Base-by-base conservation (phyloP, 2,797 vertebrate species). In the Sebastes jordani region DNA sequence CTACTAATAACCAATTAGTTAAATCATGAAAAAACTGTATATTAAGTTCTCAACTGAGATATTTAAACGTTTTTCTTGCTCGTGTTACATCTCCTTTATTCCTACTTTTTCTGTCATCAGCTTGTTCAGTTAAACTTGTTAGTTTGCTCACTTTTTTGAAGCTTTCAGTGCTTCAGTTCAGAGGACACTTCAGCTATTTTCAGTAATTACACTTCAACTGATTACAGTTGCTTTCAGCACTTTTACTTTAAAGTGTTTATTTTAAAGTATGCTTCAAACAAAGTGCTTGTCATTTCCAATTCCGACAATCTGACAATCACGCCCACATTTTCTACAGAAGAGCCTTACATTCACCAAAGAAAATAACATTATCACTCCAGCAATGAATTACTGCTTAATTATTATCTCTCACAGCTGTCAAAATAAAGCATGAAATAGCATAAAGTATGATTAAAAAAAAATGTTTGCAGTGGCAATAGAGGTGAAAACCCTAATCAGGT, bases 1-100 rank as follows among this genome's bases (percentile, higher is more conserved):
- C 22, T 2, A 11, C 8, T 8, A 10, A 1, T 22, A 18, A 11
- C 7, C 23, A 60, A 23, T 58, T 30, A 0, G 0, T 46, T 46
- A 49, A 30, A 6, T 60, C 4, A 2, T 29, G 6, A 49, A 27
- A 58, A 56, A 38, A 27, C 2, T 18, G 23, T 9, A 63, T 11
- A 27, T 46, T 27, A 27, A 1, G 14, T 46, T 42, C 38, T 65
- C 3, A 52, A 9, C 1, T 22, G 46, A 30, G 49, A 9, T 22
- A 7, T 22, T 55, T 55, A 16, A 8, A 7, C 1, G 23, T 55
- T 42, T 42, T 2, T 42, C 1, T 42, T 42, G 38, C 2, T 16
- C 0, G 23, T 23, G 23, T 23, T 23, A 16, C n/a, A 34, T 34
- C 1, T 61, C 10, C 18, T 23, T 3, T 3, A 3, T 25, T 36